A percentile compares a stretch with the other conserved stretches of the same genome.
Evolutionary conservation across 1,140 invertebrate genomes (phyloP).

Genomic region (Oreohelix idahoensis): DNA sequence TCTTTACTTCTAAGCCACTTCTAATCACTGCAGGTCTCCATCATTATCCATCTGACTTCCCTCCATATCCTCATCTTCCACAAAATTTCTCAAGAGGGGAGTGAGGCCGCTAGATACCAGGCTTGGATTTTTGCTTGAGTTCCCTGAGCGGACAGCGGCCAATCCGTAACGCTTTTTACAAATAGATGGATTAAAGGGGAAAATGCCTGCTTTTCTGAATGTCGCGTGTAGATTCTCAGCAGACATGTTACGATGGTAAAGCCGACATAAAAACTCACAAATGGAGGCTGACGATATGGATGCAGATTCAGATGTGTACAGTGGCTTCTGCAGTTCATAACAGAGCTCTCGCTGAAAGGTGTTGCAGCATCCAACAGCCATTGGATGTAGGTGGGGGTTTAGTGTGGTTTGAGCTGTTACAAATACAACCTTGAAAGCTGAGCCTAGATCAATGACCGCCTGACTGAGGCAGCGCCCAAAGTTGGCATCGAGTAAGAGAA

Average conservation of each 20-base stretch:
- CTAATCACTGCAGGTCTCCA: conserved; percentile 9
- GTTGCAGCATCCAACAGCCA: conserved; percentile 41
- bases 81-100: not conserved
- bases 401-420: conserved; percentile 34
- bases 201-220: conserved; percentile 35
- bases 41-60: conserved; percentile 17
- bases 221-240: conserved; percentile 34
- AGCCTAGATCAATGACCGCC: conserved; percentile 30
- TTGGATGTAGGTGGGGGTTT: conserved; percentile 36
- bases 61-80: conserved; percentile 10
- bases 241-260: conserved; percentile 38
- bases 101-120: not conserved
- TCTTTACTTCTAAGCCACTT: not conserved
- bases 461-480: conserved; percentile 33
- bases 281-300: conserved; percentile 29
- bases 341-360: conserved; percentile 39
- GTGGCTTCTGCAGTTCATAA: conserved; percentile 37
- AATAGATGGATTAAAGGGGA: conserved; percentile 39
- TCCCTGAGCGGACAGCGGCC: not conserved
- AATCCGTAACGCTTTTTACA: conserved; percentile 36
- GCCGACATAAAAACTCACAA: conserved; percentile 38
- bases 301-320: conserved; percentile 32
- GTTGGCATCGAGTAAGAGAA: conserved; percentile 31
- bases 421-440: conserved; percentile 39
- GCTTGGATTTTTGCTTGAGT: not conserved